A percentile compares a stretch with the other conserved stretches of the same genome.
Evolutionary conservation across 2,113 vertebrate genomes (phyloP).

Genomic region (Trichomycterus rosablanca): DNA sequence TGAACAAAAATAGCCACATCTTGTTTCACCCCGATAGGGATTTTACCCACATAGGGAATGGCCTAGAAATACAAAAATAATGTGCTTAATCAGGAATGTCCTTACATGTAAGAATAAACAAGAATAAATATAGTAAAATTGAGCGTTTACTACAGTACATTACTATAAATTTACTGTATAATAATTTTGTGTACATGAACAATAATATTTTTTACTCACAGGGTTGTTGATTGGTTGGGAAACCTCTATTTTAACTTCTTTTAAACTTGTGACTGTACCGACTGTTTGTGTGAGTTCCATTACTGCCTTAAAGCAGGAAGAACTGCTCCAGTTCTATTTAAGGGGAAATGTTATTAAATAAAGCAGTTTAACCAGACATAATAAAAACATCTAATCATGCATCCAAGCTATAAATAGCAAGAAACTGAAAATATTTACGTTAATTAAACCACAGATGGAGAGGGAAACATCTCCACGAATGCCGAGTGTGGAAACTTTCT

Average conservation of each 20-base stretch:
- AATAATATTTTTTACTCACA: background rate
- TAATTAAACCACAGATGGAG: conserved; percentile 2
- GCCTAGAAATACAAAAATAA: too few species aligned
- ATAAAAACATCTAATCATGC: background rate
- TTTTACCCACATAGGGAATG: too few species aligned
- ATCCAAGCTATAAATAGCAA: too few species aligned
- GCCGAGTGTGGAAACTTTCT: background rate
- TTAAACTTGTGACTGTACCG: background rate
- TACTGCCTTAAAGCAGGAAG: background rate
- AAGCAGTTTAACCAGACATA: background rate
- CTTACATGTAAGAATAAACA: too few species aligned
- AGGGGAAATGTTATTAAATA: background rate
- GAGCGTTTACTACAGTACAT: too few species aligned
- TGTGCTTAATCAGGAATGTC: too few species aligned
- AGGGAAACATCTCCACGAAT: background rate
- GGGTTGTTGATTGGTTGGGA: background rate
- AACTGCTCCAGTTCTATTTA: background rate
- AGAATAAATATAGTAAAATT: too few species aligned
- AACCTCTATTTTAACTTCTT: background rate
- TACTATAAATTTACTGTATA: too few species aligned
- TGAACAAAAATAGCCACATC: too few species aligned
- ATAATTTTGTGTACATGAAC: too few species aligned
- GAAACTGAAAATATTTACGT: conserved; percentile 13
- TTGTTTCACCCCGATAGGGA: too few species aligned
- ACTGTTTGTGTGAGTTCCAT: too few species aligned